Conservation (phyloP, 2,113 vertebrate species). For the Oncorhynchus tshawytscha region DNA sequence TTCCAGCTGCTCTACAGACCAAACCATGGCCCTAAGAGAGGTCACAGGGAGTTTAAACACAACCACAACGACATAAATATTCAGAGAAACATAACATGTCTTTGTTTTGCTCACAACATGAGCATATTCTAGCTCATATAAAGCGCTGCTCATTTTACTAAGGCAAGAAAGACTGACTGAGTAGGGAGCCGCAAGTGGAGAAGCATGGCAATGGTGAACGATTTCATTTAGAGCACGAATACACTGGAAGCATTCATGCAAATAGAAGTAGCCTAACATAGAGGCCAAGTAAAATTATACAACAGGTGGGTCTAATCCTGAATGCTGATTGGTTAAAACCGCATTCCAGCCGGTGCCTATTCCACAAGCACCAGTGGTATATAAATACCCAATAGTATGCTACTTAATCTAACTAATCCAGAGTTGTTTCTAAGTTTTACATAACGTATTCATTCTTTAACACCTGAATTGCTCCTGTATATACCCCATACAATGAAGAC, state of each 20-base stretch:
- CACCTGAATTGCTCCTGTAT: neutral
- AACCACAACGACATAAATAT: neutral
- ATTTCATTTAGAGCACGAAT: neutral
- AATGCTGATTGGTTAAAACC: no score
- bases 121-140: constrained; percentile 35
- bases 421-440: neutral
- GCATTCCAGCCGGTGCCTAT: no score
- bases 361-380: neutral
- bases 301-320: no score
- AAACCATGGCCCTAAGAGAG: constrained; percentile 2
- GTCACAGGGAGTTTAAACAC: constrained; percentile 5
- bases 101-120: constrained; percentile 23
- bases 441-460: neutral
- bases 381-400: neutral
- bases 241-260: constrained; percentile 23
- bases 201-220: neutral
- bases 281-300: no score
- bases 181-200: neutral
- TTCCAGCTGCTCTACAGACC: neutral
- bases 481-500: neutral
- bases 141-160: neutral
- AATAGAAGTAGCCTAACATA: neutral
- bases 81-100: no score
- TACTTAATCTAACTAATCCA: neutral
- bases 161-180: constrained; percentile 2